Base-by-base conservation (phyloP, 2,797 vertebrate genomes). In the Sebastes itinus region DNA sequence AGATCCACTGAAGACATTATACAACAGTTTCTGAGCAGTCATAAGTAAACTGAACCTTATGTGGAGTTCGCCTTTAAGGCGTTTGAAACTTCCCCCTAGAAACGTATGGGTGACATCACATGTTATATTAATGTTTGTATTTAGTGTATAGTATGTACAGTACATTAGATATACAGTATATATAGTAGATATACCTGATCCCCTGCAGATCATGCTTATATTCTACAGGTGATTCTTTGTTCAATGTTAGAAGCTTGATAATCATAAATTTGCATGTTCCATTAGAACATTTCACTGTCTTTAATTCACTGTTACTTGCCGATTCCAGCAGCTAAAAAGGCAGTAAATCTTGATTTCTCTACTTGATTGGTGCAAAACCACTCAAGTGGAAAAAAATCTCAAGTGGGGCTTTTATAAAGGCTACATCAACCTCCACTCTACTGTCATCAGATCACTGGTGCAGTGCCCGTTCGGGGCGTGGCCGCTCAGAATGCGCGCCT, bases 301-400 rank as follows among this genome's bases (percentile, higher is more conserved):
- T 12, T 49, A 54, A 81, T 78, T 54, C 56, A 65, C 49, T 58
- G 33, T 82, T 59, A 64, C 52, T 66, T 77, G 42, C 28, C 60
- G 63, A 72, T 78, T 77, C 38, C 64, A 68, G 11, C 25, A 62
- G 54, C 22, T 80, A 42, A 66, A 74, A 78, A 42, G 14, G 68
- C 75, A 74, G 62, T 81, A 86, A 84, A 87, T 86, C 52, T 72
- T n/a, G 27, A 83, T 87, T 89, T 79, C 38, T 75, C 52, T 65
- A 61, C 49, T 78, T 60, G 33, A 62, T 62, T 62, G 66, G n/a
- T n/a, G 7, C 75, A 86, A 80, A 87, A 85, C 55, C 30, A 22
- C 63, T 73, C 56, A 46, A 80, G 20, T 14, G 23, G 16, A 42
- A 42, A 42, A 42, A 42, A 42, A 42, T 42, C 38, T 42, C 38